phyloP scores from a whole-genome alignment of 2,797 vertebrate species.

The Paedocypris micromegethes region DNA sequence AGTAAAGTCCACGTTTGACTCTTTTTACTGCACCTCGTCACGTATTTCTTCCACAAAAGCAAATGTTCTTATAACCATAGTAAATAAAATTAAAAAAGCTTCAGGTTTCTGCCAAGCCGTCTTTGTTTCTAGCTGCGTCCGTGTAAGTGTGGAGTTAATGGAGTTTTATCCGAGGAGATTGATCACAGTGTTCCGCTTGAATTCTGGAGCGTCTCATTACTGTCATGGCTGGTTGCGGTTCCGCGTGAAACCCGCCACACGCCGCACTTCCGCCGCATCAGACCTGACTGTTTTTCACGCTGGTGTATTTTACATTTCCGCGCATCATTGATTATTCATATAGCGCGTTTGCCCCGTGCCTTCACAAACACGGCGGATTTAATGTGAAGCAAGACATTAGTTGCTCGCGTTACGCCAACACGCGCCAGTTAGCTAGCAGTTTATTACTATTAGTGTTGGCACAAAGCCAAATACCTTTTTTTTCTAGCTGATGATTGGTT shows the following conservation, averaged over 20 bases:
- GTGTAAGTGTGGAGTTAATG: neutral
- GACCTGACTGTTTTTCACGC: conserved; percentile 44
- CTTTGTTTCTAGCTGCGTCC: neutral
- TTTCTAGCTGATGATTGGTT: no score
- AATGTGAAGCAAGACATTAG: no score
- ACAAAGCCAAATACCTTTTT: no score
- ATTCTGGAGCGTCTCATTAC: conserved; percentile 7
- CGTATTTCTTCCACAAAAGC: neutral
- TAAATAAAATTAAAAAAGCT: neutral
- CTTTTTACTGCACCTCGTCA: no score
- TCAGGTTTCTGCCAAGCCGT: neutral
- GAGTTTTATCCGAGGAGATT: conserved; percentile 3
- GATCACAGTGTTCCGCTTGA: neutral
- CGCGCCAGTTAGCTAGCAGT: no score
- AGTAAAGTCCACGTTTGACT: no score
- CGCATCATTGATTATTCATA: conserved; percentile 9
- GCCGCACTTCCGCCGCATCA: conserved; percentile 32
- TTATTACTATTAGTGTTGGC: no score
- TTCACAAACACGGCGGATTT: neutral
- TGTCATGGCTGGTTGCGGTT: conserved; percentile 14
- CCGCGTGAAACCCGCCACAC: conserved; percentile 24
- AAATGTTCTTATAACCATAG: neutral
- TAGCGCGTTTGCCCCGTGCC: neutral
- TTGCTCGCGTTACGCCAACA: no score
- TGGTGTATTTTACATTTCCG: conserved; percentile 40